phyloP scores from a whole-genome alignment of 2,113 vertebrate species.

The Heptranchias perlo region DNA sequence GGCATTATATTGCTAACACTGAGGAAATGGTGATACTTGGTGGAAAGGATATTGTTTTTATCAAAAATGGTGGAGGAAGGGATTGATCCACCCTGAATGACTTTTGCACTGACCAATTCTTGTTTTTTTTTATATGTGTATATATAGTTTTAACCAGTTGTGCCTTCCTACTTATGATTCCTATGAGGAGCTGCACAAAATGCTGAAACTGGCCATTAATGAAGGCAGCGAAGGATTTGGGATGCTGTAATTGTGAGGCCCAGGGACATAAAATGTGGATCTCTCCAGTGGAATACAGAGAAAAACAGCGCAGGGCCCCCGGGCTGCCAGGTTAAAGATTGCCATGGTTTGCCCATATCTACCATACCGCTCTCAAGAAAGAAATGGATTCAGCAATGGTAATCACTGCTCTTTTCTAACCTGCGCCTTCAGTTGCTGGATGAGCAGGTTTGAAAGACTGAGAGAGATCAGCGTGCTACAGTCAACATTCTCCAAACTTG shows the following conservation, averaged over 20 bases:
- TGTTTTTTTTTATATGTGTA: conserved; percentile 10
- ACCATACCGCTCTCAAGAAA: neutral
- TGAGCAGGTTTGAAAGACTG: neutral
- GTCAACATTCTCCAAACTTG: neutral
- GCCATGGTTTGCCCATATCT: neutral
- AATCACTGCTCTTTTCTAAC: neutral
- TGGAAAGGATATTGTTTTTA: neutral
- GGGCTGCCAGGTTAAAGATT: neutral
- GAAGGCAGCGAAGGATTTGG: conserved; percentile 98
- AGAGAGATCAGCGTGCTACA: neutral
- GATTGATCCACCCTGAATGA: neutral
- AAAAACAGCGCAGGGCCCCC: no score
- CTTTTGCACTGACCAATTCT: neutral
- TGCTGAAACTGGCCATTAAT: conserved; percentile 97
- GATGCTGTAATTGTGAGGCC: conserved; percentile 74
- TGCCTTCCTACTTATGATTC: conserved; percentile 98
- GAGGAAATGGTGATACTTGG: neutral
- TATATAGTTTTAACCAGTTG: conserved; percentile 96
- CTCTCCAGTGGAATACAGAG: neutral
- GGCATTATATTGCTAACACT: neutral
- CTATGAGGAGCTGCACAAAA: conserved; percentile 95
- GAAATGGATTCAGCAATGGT: neutral
- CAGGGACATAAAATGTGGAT: neutral
- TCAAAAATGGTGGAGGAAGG: neutral
- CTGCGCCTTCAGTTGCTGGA: neutral